These are phyloP conservation scores for Protonibea diacanthus DNA, from an alignment of 2,797 vertebrate genomes.

Conservation along the genomic window DNA sequence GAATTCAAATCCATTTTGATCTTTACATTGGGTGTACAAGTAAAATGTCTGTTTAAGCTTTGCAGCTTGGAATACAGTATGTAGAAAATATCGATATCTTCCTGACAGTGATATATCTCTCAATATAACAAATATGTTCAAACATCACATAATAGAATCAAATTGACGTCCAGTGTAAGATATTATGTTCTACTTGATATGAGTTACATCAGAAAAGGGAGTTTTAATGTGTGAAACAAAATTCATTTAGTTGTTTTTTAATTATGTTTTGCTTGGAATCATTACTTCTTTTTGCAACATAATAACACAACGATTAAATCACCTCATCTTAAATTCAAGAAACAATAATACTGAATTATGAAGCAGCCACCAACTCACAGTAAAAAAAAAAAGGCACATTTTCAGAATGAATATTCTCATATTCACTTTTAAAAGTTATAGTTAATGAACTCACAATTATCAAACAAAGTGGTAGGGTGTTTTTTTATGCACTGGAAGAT, in stretches of 20 bases:
- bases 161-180: not conserved
- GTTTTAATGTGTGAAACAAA: not conserved
- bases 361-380: not conserved
- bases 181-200: not conserved
- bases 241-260: not conserved
- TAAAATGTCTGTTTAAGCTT: not conserved
- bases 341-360: not conserved
- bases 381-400: not conserved
- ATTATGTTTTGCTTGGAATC: not conserved
- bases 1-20: not conserved
- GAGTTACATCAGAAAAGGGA: not conserved
- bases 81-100: not conserved
- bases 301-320: not conserved
- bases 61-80: not conserved
- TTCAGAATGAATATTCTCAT: not conserved
- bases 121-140: not conserved
- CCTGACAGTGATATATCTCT: not conserved
- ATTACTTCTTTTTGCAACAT: not conserved
- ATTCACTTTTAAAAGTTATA: not conserved
- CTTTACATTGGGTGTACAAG: not conserved
- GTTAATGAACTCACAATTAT: not conserved
- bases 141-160: not conserved
- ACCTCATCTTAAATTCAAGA: not conserved
- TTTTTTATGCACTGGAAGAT: not conserved
- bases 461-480: not conserved